A percentile compares a stretch with the other conserved stretches of the same genome.
Evolutionary conservation across 2,113 vertebrate species (phyloP).

Genomic region (Clarias gariepinus): DNA sequence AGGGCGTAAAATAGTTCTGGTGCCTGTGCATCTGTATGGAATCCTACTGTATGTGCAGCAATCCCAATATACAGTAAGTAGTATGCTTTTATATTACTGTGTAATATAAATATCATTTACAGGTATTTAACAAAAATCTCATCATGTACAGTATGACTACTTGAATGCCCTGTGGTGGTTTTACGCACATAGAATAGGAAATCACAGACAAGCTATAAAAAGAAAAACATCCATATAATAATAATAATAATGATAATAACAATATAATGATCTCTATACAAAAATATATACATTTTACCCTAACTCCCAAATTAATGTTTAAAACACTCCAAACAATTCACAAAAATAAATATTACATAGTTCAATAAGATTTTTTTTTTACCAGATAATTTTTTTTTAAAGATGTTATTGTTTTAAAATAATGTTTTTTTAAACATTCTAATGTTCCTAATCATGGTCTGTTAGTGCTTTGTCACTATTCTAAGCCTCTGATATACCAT

Average conservation of each 20-base stretch:
- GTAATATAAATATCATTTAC: not conserved
- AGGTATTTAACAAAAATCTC: not conserved
- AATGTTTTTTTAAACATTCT: too few species aligned
- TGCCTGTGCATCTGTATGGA: not conserved
- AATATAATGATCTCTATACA: too few species aligned
- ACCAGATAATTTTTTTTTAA: not conserved
- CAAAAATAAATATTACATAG: not conserved
- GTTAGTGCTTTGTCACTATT: not conserved
- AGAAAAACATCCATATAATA: not conserved
- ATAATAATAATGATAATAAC: not conserved
- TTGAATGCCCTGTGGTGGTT: not conserved
- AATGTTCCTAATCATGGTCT: not conserved
- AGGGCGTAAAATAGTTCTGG: not conserved
- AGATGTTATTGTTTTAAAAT: not conserved
- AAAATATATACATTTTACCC: slow-evolving; percentile 1
- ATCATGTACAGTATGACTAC: not conserved
- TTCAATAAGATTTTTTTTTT: not conserved
- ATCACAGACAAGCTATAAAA: not conserved
- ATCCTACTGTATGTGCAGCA: not conserved
- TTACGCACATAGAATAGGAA: not conserved
- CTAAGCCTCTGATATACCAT: too few species aligned
- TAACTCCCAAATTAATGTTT: not conserved
- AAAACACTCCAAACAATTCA: not conserved
- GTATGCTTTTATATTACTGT: not conserved
- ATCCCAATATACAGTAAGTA: not conserved